A percentile compares a stretch with the other conserved stretches of the same genome.
Evolutionary conservation across 2,797 vertebrate genomes (phyloP).

Genomic region (Argentina silus): DNA sequence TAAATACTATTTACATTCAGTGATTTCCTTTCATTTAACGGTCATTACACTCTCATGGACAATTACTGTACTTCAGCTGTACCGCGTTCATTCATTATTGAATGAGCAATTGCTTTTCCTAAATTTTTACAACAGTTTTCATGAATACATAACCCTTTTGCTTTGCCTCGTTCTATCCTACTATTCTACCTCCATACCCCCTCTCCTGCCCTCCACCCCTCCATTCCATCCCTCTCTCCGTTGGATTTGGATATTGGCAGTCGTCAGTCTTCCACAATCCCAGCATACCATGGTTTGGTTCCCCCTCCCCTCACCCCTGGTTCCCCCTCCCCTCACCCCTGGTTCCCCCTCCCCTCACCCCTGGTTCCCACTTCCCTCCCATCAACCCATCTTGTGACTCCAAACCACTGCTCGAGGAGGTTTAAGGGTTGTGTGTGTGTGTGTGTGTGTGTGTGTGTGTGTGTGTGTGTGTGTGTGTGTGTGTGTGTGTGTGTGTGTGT

Average conservation of each 20-base stretch:
- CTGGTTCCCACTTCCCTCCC: too few relatives aligned
- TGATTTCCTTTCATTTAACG: constrained; percentile 21
- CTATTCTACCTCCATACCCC: neutral
- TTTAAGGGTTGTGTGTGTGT: constrained; percentile 30
- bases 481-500: constrained; percentile 22
- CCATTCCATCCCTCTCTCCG: neutral
- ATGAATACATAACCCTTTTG: neutral
- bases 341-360: too few relatives aligned
- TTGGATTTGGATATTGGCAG: constrained; percentile 17
- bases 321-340: too few relatives aligned
- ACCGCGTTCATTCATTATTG: constrained; percentile 50
- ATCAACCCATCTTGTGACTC: constrained; percentile 32
- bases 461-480: neutral
- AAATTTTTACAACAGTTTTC: neutral
- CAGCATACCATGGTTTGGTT: constrained; percentile 41
- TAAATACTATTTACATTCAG: constrained; percentile 43
- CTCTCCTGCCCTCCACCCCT: neutral
- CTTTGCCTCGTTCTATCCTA: neutral
- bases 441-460: constrained; percentile 18
- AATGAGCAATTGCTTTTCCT: neutral
- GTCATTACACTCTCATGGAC: constrained; percentile 21
- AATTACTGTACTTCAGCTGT: constrained; percentile 34
- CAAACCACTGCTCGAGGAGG: constrained; percentile 20
- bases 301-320: constrained; percentile 8
- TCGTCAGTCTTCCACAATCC: constrained; percentile 17